Conservation (phyloP, 2,113 vertebrate genomes). For the Corythornis cristatus region DNA sequence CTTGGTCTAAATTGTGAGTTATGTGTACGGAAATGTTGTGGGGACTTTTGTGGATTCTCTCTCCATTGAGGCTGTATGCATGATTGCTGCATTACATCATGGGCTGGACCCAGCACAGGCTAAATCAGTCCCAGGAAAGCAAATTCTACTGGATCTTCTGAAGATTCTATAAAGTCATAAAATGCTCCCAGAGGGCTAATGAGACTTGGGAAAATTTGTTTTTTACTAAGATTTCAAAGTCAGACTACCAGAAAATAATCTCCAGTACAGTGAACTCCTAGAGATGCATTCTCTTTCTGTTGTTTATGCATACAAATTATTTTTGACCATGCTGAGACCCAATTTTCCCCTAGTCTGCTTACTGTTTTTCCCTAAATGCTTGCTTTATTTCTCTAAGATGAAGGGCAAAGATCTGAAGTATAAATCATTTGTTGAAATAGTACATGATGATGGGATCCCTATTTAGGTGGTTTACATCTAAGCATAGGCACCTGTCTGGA, state of each 20-base stretch:
- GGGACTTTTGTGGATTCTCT: slow-evolving; percentile 42
- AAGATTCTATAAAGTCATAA: slow-evolving; percentile 38
- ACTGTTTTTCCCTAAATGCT: neutral
- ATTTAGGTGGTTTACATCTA: neutral
- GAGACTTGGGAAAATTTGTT: slow-evolving; percentile 21
- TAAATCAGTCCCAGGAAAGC: slow-evolving; percentile 1
- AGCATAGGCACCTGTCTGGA: neutral
- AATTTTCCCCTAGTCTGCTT: neutral
- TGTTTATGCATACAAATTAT: neutral
- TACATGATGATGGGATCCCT: neutral
- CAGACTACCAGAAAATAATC: neutral
- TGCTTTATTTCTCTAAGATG: neutral
- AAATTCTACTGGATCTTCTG: neutral
- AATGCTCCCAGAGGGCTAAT: neutral
- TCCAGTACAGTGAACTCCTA: neutral
- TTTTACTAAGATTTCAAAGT: neutral
- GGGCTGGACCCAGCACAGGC: neutral
- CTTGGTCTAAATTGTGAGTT: slow-evolving; percentile 47
- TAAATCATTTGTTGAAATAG: neutral
- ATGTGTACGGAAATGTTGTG: slow-evolving; percentile 15
- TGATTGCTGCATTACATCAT: slow-evolving; percentile 39
- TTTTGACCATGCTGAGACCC: neutral
- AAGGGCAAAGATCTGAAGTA: neutral
- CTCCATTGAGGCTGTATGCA: neutral
- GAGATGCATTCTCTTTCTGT: neutral